phyloP scores from a whole-genome alignment of 2,113 vertebrate species.

The Emydocephalus ijimae region DNA sequence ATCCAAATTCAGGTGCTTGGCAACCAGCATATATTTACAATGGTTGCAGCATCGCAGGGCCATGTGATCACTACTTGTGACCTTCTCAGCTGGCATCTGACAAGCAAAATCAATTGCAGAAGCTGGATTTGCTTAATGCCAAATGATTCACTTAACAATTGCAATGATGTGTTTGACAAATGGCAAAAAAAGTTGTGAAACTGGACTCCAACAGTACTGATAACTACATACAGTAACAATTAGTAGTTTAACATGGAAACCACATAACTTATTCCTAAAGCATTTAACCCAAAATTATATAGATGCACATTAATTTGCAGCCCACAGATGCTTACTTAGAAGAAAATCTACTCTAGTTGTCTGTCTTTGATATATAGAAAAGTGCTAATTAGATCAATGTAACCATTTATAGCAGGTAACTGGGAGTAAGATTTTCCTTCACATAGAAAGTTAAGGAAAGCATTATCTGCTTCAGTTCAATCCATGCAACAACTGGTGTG shows the following conservation, averaged over 20 bases:
- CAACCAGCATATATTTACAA: not conserved
- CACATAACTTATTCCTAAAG: not conserved
- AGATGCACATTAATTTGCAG: not conserved
- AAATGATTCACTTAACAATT: not conserved
- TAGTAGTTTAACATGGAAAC: not conserved
- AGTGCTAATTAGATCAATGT: not conserved
- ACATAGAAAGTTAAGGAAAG: not conserved
- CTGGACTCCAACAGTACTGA: not conserved
- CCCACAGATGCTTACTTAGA: not conserved
- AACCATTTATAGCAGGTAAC: not conserved
- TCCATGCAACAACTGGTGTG: not conserved
- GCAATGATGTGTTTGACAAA: no score
- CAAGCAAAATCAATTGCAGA: not conserved
- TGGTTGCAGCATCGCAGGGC: not conserved
- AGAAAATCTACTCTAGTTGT: not conserved
- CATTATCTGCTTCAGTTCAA: not conserved
- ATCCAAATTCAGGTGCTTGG: no score
- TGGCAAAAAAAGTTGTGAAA: not conserved
- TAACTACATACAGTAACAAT: not conserved
- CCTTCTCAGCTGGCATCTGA: not conserved
- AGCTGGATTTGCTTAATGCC: not conserved
- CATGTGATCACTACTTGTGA: not conserved
- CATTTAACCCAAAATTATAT: not conserved
- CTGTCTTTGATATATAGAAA: not conserved
- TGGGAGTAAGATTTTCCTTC: not conserved